Evolutionary conservation across 1,140 invertebrate species (phyloP), one percentile per base, ranked within the genome.

Genomic region (Drosophila littoralis): DNA sequence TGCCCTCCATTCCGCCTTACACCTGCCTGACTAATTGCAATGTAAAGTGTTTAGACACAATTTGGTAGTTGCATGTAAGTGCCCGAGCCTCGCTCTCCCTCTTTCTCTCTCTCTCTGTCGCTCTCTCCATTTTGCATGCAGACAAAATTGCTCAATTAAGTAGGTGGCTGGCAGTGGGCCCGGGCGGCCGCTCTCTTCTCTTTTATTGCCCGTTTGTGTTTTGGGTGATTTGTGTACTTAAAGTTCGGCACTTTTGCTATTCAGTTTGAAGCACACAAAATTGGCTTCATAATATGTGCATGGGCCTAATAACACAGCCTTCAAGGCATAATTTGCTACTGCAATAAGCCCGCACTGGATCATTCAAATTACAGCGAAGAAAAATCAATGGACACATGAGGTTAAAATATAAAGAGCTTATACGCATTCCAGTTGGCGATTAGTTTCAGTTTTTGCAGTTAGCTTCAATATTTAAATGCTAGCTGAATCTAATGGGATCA

Each of bases 11-110:
- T n/a, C 13, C 32, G 6, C 42, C 55, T 36, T 52, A 40, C 60
- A 54, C 50, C 60, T 46, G 48, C 33, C 59, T 58, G 38, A 55
- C 55, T 83, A 83, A 83, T 83, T 83, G 81, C 76, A 83, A 79
- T 84, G 81, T 77, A 77, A 83, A 83, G 76, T 79, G 76, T 77
- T 84, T 79, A 67, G 76, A 69, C 73, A 73, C 81, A 79, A 70
- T 84, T 84, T 80, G 64, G 66, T 61, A 79, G 71, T 59, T 66
- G 15, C 43, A 55, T 73, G 22, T 50, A 51, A 65, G 63, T 76
- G 59, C 80, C 51, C 7, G 7, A 33, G 7, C 22, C 38, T 33
- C 8, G 10, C 8, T 17, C 38, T 13, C 17, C 54, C 57, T 33
- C 32, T 48, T 6, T 13, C 28, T 36, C 54, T 13, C 8, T 6